Evolutionary conservation across 2,113 vertebrate species (phyloP).

Genomic region (Pica pica): DNA sequence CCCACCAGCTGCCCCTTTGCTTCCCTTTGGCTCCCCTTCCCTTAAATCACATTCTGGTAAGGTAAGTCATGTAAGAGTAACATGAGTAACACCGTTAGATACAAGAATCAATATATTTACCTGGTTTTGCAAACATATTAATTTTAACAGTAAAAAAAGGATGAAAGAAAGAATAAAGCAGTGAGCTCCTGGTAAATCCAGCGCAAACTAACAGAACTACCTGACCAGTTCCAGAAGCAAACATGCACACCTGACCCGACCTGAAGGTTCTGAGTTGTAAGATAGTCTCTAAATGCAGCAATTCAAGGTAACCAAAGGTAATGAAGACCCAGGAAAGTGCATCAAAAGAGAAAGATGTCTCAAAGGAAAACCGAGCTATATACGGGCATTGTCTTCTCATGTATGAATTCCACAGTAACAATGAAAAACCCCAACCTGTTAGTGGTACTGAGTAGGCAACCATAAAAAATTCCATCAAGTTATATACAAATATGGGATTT

Average conservation of each 20-base stretch:
- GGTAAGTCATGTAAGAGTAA: background rate
- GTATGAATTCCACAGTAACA: background rate
- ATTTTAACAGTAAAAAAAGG: background rate
- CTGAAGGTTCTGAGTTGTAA: background rate
- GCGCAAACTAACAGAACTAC: background rate
- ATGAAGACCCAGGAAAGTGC: background rate
- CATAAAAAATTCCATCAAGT: background rate
- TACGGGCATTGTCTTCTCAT: background rate
- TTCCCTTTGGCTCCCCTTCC: background rate
- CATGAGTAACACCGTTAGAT: rapidly evolving
- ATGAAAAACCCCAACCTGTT: background rate
- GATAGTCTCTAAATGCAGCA: background rate
- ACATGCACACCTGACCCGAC: background rate
- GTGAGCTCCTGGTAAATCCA: background rate
- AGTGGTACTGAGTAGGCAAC: background rate
- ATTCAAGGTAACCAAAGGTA: background rate
- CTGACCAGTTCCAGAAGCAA: background rate
- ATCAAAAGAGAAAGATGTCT: background rate
- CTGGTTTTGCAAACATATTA: background rate
- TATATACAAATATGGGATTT: background rate
- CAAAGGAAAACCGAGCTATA: background rate
- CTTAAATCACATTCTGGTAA: background rate
- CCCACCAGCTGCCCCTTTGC: background rate
- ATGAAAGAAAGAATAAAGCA: background rate
- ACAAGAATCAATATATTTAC: background rate